phyloP scores from a whole-genome alignment of 2,113 vertebrate genomes.

The Cryptotis parvus region DNA sequence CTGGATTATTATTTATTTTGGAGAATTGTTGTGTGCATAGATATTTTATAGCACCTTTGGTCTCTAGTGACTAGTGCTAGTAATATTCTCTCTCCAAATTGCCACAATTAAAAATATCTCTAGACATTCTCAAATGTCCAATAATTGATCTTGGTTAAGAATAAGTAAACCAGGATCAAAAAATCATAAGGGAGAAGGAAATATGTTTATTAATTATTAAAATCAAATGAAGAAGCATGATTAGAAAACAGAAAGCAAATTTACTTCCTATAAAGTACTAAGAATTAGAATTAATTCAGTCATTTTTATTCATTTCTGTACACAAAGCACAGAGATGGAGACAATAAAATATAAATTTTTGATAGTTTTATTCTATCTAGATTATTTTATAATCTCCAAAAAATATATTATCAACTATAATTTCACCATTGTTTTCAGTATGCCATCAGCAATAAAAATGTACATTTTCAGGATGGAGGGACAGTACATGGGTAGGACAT shows the following conservation, averaged over 20 bases:
- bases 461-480: not conserved
- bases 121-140: not conserved
- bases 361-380: not conserved
- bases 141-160: not conserved
- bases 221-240: not conserved
- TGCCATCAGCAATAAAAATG: not conserved
- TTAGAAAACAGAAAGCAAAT: not conserved
- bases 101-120: not conserved
- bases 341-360: not conserved
- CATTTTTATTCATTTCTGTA: not conserved
- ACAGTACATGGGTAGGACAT: not conserved
- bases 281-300: no score
- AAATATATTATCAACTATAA: not conserved
- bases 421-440: not conserved
- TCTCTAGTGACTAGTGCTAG: not conserved
- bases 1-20: not conserved
- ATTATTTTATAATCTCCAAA: not conserved
- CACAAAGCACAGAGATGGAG: not conserved
- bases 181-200: not conserved
- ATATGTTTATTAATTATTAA: not conserved
- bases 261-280: not conserved
- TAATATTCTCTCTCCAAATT: not conserved
- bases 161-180: not conserved
- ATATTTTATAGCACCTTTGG: not conserved
- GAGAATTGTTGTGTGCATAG: not conserved